Conservation (phyloP, 2,113 vertebrate species). For the Cercocebus atys region DNA sequence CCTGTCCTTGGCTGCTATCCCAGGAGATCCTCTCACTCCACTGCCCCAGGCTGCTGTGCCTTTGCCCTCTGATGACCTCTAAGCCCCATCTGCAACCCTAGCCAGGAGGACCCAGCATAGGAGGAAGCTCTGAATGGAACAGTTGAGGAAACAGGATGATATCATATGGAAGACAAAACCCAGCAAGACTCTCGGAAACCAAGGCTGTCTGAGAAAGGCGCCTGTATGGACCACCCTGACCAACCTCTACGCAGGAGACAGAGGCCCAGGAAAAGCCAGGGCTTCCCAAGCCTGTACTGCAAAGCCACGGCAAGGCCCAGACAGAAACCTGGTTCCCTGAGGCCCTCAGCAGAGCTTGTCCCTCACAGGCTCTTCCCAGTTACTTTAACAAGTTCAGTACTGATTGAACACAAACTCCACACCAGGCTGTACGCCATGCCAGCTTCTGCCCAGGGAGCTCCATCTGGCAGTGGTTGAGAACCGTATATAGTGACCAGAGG, state of each 20-base stretch:
- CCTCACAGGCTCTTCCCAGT: background rate
- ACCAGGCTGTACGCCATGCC: background rate
- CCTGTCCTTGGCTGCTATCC: background rate
- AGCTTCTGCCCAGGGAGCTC: background rate
- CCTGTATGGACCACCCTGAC: background rate
- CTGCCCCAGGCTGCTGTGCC: background rate
- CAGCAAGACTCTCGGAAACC: background rate
- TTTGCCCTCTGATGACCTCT: background rate
- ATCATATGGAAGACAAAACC: background rate
- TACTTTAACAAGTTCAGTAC: background rate
- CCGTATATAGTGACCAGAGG: background rate
- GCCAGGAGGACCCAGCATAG: background rate
- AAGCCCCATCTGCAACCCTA: background rate
- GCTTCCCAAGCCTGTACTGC: background rate
- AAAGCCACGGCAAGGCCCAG: background rate
- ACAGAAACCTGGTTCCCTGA: background rate
- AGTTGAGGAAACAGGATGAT: background rate
- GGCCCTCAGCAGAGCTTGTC: background rate
- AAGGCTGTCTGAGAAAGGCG: background rate
- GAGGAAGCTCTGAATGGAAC: background rate
- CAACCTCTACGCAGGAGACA: background rate
- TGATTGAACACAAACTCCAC: background rate
- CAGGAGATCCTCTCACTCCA: background rate
- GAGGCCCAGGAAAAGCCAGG: background rate
- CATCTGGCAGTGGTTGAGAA: background rate